A percentile compares a stretch with the other conserved stretches of the same genome.
Conservation (phyloP, 2,888 invertebrate genomes). For the Epistrophe grossulariae region DNA sequence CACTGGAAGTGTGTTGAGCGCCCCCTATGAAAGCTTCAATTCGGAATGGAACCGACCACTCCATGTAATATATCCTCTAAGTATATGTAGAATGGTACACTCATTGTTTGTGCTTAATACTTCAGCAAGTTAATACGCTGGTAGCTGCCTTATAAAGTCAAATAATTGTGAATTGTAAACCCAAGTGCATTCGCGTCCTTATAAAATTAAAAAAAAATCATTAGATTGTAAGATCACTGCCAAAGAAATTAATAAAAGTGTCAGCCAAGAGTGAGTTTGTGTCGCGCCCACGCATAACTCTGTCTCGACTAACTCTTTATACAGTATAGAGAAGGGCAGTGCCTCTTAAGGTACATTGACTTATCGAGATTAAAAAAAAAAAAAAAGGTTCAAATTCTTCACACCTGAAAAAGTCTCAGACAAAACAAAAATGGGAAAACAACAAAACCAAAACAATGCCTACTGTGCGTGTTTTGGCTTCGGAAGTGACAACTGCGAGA, state of each 20-base stretch:
- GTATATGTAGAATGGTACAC: too few species aligned
- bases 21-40: too few species aligned
- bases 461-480: not conserved
- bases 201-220: not conserved
- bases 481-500: not conserved
- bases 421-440: constrained; percentile 8
- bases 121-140: not conserved
- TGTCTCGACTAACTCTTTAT: not conserved
- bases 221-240: not conserved
- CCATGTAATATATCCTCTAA: too few species aligned
- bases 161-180: not conserved
- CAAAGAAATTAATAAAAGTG: not conserved
- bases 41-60: too few species aligned
- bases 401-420: not conserved
- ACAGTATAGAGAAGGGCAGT: not conserved
- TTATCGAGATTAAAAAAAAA: not conserved
- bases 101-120: too few species aligned
- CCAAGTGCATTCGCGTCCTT: not conserved
- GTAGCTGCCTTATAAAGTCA: not conserved
- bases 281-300: not conserved
- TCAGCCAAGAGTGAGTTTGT: not conserved
- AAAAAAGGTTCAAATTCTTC: not conserved
- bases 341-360: constrained; percentile 30
- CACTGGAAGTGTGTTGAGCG: too few species aligned
- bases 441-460: constrained; percentile 20